phyloP scores from a whole-genome alignment of 2,113 vertebrate species.

The Brachyhypopomus occidentalis region DNA sequence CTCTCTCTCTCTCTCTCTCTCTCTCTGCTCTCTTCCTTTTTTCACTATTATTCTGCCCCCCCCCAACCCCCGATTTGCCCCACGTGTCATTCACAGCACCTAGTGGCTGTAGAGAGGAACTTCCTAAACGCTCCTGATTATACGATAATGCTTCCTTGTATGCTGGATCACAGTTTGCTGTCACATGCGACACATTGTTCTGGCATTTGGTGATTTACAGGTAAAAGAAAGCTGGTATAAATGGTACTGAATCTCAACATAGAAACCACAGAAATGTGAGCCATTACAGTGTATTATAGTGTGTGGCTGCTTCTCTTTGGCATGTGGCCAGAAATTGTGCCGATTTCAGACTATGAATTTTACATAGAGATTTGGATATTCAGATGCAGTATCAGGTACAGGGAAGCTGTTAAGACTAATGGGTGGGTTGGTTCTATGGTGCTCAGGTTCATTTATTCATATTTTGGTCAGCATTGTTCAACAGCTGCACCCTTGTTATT shows the following conservation, averaged over 20 bases:
- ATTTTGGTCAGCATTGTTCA: slow-evolving; percentile 32
- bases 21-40: neutral
- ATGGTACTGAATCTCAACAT: neutral
- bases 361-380: too few species aligned
- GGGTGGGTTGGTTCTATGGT: neutral
- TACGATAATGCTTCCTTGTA: slow-evolving; percentile 67
- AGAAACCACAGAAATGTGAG: slow-evolving; percentile 1
- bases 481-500: slow-evolving; percentile 31
- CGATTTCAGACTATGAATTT: too few species aligned
- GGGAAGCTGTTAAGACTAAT: too few species aligned
- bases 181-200: neutral
- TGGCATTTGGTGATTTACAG: neutral
- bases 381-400: too few species aligned
- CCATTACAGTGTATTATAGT: neutral
- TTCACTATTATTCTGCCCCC: neutral
- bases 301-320: neutral
- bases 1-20: neutral
- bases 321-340: neutral
- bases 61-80: slow-evolving; percentile 30
- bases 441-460: neutral
- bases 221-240: neutral
- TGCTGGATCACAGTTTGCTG: slow-evolving; percentile 37
- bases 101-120: slow-evolving; percentile 54
- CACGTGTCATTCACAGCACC: slow-evolving; percentile 54
- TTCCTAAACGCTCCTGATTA: slow-evolving; percentile 62